Conservation (phyloP, 1,140 invertebrate species). For the Proctacanthus coquilletti region DNA sequence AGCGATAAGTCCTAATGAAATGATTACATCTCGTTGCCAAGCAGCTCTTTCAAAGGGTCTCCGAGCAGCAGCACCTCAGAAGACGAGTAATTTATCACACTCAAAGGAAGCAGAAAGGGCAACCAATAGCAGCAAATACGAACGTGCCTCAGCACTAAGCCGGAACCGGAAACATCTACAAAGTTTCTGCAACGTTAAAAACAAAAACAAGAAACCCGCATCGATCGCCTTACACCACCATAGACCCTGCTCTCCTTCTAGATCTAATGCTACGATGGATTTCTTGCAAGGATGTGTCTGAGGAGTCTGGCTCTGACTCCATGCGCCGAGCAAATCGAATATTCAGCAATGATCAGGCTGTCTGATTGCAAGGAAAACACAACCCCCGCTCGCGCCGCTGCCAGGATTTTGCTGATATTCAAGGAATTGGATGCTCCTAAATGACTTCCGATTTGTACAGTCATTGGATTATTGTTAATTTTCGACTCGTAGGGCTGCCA, state of each 20-base stretch:
- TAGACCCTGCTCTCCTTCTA: not conserved
- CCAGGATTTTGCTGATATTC: not conserved
- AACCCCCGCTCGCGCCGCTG: not conserved
- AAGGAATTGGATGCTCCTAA: constrained; percentile 2
- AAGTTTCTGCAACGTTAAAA: not conserved
- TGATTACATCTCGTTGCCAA: not conserved
- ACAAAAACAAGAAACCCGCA: not conserved
- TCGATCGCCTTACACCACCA: not conserved
- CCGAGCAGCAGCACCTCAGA: not conserved
- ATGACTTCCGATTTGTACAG: constrained; percentile 3
- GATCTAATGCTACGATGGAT: not conserved
- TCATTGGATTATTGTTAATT: constrained; percentile 4
- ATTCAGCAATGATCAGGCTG: constrained; percentile 1
- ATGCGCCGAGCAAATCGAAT: not conserved
- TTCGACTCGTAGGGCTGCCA: too few relatives aligned
- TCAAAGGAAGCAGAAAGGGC: not conserved
- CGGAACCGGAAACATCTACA: not conserved
- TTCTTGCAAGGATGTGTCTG: not conserved
- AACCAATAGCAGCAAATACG: not conserved
- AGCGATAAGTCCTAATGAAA: not conserved
- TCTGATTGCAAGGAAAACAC: not conserved
- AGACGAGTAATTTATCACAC: not conserved
- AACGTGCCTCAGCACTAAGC: not conserved
- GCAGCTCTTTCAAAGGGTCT: not conserved
- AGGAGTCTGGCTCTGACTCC: not conserved